phyloP scores from a whole-genome alignment of 2,113 vertebrate species.

The Percopsis transmontana region DNA sequence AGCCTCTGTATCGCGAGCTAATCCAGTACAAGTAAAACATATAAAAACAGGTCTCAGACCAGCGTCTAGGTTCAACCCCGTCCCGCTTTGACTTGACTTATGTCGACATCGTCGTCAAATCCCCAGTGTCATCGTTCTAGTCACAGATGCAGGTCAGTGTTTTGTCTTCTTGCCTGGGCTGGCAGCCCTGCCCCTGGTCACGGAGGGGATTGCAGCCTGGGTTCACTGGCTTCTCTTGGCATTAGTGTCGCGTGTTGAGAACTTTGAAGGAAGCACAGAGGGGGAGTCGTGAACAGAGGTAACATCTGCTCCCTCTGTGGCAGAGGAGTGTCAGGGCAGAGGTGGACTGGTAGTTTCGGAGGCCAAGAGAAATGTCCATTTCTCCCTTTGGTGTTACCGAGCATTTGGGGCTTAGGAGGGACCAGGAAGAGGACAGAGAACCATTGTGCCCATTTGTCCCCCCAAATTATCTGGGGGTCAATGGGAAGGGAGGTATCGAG shows the following conservation, averaged over 20 bases:
- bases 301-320: conserved; percentile 61
- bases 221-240: conserved; percentile 64
- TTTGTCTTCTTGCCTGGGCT: conserved; percentile 45
- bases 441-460: conserved; percentile 64
- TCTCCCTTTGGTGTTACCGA: conserved; percentile 47
- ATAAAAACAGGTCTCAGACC: conserved; percentile 45
- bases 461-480: conserved; percentile 53
- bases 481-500: conserved; percentile 49
- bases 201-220: conserved; percentile 34
- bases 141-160: conserved; percentile 72
- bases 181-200: conserved; percentile 31
- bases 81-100: conserved; percentile 3
- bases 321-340: conserved; percentile 48
- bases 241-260: conserved; percentile 60
- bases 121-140: conserved; percentile 49
- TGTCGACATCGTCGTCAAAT: conserved; percentile 17
- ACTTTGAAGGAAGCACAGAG: conserved; percentile 65
- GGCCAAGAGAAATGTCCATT: conserved; percentile 41
- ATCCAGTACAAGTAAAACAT: conserved; percentile 40
- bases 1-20: conserved; percentile 52
- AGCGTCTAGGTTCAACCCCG: conserved; percentile 40
- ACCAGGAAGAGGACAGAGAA: conserved; percentile 27
- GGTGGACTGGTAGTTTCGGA: background rate
- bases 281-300: conserved; percentile 62
- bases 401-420: conserved; percentile 2